A percentile compares a stretch with the other conserved stretches of the same genome.
phyloP scores from a whole-genome alignment of 2,888 invertebrate species.

The Agrochola macilenta region DNA sequence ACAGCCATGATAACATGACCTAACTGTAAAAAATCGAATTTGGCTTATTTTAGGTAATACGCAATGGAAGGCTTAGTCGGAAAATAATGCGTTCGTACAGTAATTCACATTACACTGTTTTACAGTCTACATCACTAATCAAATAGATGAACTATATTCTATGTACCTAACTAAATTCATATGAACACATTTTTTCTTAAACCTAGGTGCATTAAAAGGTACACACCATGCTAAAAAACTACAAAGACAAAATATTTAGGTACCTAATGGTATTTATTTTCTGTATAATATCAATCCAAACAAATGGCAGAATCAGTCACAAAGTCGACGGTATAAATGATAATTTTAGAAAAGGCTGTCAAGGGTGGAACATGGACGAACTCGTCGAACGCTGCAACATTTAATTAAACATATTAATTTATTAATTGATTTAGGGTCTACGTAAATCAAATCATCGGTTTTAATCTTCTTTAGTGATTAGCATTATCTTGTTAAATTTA shows the following conservation, averaged over 20 bases:
- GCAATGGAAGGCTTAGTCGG: constrained; percentile 67
- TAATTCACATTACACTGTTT: constrained; percentile 84
- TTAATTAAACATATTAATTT: background rate
- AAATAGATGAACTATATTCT: constrained; percentile 83
- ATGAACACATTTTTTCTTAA: constrained; percentile 90
- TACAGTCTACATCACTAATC: constrained; percentile 85
- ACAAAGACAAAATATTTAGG: constrained; percentile 73
- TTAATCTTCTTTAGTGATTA: constrained; percentile 3
- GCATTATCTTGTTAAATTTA: background rate
- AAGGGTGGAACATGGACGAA: background rate
- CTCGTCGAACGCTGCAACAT: background rate
- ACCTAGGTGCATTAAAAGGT: constrained; percentile 83
- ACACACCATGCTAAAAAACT: constrained; percentile 82
- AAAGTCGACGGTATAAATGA: constrained; percentile 52
- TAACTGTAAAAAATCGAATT: constrained; percentile 56
- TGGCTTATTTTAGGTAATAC: constrained; percentile 64
- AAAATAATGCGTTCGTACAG: constrained; percentile 66
- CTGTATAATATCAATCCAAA: constrained; percentile 67
- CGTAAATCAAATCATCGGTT: constrained; percentile 5
- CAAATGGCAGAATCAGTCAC: constrained; percentile 65
- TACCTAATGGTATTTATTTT: constrained; percentile 69
- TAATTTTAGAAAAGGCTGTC: constrained; percentile 24
- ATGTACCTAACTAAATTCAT: constrained; percentile 88
- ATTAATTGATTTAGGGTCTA: background rate
- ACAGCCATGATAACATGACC: constrained; percentile 49